Conservation (phyloP, 2,113 vertebrate species). For the Ctenodactylus gundi region DNA sequence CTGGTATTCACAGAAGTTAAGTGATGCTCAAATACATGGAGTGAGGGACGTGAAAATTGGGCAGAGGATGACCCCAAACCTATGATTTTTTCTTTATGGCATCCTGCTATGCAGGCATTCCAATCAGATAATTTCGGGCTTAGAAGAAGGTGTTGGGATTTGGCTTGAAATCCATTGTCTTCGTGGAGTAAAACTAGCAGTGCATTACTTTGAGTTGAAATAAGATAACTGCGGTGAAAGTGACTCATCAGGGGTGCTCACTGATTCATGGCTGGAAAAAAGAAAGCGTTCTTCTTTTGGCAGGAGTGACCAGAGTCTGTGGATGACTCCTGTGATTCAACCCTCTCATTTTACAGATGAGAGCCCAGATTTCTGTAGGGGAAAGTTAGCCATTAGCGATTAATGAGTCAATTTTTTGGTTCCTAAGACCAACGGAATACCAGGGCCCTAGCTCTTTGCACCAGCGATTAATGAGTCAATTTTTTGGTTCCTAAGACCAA, state of each 20-base stretch:
- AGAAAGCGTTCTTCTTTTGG: background rate
- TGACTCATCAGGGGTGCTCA: background rate
- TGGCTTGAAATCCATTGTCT: background rate
- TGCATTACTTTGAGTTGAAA: constrained; percentile 32
- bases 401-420: constrained; percentile 1
- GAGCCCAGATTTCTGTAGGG: background rate
- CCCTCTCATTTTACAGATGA: background rate
- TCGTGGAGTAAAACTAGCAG: background rate
- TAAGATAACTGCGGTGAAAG: background rate
- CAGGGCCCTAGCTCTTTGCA: background rate
- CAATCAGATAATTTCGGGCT: background rate
- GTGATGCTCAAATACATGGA: background rate
- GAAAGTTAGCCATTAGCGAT: background rate
- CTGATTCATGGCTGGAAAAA: background rate
- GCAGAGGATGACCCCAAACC: background rate
- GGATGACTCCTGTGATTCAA: background rate
- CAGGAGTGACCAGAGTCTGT: constrained; percentile 31
- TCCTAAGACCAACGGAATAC: no score
- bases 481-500: no score
- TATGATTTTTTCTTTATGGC: background rate
- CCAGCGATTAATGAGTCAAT: background rate
- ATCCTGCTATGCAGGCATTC: background rate
- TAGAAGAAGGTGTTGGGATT: background rate
- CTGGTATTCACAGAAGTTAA: constrained; percentile 4
- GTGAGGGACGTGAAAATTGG: background rate